Evolutionary conservation across 2,113 vertebrate species (phyloP).

Genomic region (Naja naja): DNA sequence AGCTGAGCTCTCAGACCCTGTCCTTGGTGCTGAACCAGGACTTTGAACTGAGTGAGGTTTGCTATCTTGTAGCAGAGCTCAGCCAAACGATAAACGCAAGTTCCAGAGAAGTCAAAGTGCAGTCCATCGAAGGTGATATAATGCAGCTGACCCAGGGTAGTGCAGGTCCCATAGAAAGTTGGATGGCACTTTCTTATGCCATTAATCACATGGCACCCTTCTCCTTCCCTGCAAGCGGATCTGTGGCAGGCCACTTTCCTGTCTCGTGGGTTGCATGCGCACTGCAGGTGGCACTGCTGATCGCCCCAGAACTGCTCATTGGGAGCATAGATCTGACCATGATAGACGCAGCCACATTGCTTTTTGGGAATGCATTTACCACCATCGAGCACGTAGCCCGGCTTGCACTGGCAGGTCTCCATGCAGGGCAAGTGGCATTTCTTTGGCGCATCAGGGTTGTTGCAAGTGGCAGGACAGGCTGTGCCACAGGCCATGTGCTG

Average conservation of each 20-base stretch:
- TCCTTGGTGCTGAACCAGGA: conserved; percentile 76
- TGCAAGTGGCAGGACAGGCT: conserved; percentile 64
- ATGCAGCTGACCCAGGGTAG: conserved; percentile 63
- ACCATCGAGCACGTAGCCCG: conserved; percentile 60
- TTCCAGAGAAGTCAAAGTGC: conserved; percentile 67
- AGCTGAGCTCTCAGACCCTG: conserved; percentile 66
- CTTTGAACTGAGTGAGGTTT: conserved; percentile 59
- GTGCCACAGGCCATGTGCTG: conserved; percentile 65
- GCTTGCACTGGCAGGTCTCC: conserved; percentile 66
- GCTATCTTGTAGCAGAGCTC: conserved; percentile 48
- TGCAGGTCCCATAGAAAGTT: conserved; percentile 54
- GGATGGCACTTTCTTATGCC: conserved; percentile 55
- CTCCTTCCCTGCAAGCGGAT: conserved; percentile 48
- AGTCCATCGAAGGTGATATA: conserved; percentile 66
- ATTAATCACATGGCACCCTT: conserved; percentile 55
- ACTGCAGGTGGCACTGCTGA: conserved; percentile 53
- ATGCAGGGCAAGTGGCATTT: conserved; percentile 50
- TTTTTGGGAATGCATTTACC: conserved; percentile 50
- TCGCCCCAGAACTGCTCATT: conserved; percentile 67
- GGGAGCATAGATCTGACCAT: conserved; percentile 65
- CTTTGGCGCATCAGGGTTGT: conserved; percentile 39
- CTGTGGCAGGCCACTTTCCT: conserved; percentile 56
- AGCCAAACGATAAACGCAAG: conserved; percentile 67
- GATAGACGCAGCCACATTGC: conserved; percentile 65
- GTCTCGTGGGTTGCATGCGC: conserved; percentile 53